These are phyloP conservation scores for Folsomia manolachei DNA, from an alignment of 2,888 invertebrate genomes.

Conservation along the genomic window DNA sequence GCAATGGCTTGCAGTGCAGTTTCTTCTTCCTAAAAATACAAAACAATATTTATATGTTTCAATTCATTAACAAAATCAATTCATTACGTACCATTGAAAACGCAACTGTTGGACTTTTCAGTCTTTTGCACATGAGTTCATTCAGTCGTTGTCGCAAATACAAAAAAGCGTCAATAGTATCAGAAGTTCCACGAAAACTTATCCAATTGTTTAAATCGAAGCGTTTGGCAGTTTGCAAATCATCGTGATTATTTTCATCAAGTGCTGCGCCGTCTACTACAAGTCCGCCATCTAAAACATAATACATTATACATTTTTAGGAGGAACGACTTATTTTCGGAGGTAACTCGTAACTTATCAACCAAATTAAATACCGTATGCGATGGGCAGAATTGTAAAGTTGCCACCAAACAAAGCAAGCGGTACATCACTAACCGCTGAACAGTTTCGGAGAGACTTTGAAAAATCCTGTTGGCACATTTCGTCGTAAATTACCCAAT, in stretches of 20 bases:
- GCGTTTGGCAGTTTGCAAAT: background rate
- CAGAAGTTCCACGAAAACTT: conserved; percentile 11
- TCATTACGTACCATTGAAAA: conserved; percentile 12
- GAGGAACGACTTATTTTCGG: background rate
- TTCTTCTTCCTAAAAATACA: conserved; percentile 27
- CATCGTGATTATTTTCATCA: no score
- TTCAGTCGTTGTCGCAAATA: conserved; percentile 19
- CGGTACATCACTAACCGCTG: conserved; percentile 75
- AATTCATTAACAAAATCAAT: background rate
- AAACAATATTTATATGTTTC: background rate
- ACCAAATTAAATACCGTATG: background rate
- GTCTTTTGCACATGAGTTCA: conserved; percentile 19
- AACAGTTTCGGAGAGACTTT: conserved; percentile 74
- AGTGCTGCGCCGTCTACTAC: background rate
- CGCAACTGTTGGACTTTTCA: conserved; percentile 8
- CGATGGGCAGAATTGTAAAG: conserved; percentile 8
- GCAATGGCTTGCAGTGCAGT: conserved; percentile 22
- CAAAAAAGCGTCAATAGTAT: conserved; percentile 7
- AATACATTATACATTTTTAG: background rate
- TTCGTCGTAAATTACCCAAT: conserved; percentile 87
- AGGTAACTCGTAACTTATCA: no score
- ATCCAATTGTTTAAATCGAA: conserved; percentile 8
- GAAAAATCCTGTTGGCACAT: conserved; percentile 68
- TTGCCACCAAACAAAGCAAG: conserved; percentile 73
- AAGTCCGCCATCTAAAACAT: background rate